These are phyloP conservation scores for Protodeltote pygarga DNA, from an alignment of 2,888 invertebrate genomes.

Conservation along the genomic window DNA sequence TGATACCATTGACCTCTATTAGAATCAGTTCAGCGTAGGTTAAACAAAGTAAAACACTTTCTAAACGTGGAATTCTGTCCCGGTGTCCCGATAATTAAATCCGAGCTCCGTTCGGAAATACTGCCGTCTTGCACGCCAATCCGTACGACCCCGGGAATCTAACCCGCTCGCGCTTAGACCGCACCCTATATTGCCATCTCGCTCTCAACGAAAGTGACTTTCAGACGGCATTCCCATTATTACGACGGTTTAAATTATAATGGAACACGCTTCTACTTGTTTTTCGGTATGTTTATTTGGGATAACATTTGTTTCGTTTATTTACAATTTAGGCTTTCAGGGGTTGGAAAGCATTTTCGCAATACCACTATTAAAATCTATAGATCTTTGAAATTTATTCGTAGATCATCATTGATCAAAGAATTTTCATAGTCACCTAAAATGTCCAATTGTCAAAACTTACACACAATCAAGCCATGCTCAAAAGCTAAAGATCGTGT, in stretches of 20 bases:
- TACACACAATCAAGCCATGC: too few relatives aligned
- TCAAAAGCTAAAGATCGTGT: too few relatives aligned
- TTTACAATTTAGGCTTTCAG: not conserved
- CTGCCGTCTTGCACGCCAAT: conserved; percentile 58
- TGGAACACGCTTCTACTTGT: conserved; percentile 55
- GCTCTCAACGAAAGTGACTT: conserved; percentile 54
- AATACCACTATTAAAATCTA: too few relatives aligned
- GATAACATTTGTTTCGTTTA: conserved; percentile 34
- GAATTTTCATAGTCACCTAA: too few relatives aligned
- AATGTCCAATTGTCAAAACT: too few relatives aligned
- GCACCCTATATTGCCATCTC: conserved; percentile 34
- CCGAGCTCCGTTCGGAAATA: conserved; percentile 44
- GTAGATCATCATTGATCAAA: too few relatives aligned
- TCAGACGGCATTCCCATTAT: conserved; percentile 58
- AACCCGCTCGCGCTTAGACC: conserved; percentile 27
- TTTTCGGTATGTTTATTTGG: conserved; percentile 41
- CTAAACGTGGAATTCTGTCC: conserved; percentile 50
- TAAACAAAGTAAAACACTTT: conserved; percentile 47
- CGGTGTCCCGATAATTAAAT: conserved; percentile 59
- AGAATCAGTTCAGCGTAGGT: conserved; percentile 11
- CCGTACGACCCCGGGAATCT: conserved; percentile 49
- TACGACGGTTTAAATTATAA: conserved; percentile 58
- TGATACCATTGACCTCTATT: conserved; percentile 21
- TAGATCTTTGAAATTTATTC: too few relatives aligned
- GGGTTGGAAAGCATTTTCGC: not conserved